Conservation (phyloP, 1,140 invertebrate species). For the Sogatella furcifera region DNA sequence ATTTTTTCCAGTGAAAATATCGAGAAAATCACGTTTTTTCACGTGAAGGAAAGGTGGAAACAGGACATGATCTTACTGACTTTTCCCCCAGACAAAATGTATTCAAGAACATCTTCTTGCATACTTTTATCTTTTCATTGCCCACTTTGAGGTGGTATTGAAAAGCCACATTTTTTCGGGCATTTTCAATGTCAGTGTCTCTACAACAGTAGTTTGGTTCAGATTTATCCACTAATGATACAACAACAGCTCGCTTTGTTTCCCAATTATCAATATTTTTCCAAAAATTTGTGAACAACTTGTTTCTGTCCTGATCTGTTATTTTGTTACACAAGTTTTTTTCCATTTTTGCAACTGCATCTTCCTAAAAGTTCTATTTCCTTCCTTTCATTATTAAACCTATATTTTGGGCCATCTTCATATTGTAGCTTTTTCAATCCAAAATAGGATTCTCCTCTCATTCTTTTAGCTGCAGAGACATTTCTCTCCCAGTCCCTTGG, state of each 20-base stretch:
- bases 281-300: conserved; percentile 11
- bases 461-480: conserved; percentile 19
- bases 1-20: too few relatives aligned
- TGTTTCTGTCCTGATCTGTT: conserved; percentile 8
- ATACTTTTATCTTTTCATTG: conserved; percentile 7
- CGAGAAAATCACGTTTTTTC: too few relatives aligned
- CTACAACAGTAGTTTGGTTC: conserved; percentile 8
- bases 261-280: conserved; percentile 13
- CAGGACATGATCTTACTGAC: conserved; percentile 13
- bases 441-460: conserved; percentile 19
- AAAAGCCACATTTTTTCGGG: conserved; percentile 9
- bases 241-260: conserved; percentile 10
- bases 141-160: conserved; percentile 11
- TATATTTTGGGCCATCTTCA: conserved; percentile 9
- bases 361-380: conserved; percentile 11
- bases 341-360: conserved; percentile 12
- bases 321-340: conserved; percentile 8
- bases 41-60: too few relatives aligned
- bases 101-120: conserved; percentile 14
- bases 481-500: conserved; percentile 5
- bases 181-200: conserved; percentile 7
- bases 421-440: conserved; percentile 6
- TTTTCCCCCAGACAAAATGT: conserved; percentile 13
- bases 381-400: conserved; percentile 8
- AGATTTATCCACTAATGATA: conserved; percentile 11